Evolutionary conservation across 2,113 vertebrate species (phyloP), one percentile per base, ranked within the genome.

Genomic region (Pseudolaguvia tuberculata): DNA sequence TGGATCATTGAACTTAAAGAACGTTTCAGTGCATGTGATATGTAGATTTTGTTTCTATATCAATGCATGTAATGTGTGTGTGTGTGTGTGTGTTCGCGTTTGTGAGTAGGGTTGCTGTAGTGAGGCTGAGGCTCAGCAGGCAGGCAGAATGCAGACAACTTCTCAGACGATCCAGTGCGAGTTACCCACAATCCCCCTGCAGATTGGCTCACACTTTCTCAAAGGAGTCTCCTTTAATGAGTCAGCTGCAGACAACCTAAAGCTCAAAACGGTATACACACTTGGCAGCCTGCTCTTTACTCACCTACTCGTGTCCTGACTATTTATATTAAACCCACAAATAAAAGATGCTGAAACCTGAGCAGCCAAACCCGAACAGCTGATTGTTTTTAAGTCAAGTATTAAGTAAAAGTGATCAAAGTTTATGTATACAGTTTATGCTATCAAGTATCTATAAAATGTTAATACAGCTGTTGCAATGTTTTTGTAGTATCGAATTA

Each of bases 221-320:
- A 97, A 96, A 88, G 97, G 96, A 55, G 94, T 98, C 82, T 98
- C 96, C 80, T 98, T 96, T 80, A 98, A 96, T 0, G 96, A 98
- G 86, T 97, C 96, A 0, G 92, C 95, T 1, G 90, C 95, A 3
- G 96, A 99, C 83, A 99, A 99, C 89, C 92, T 99, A 80, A 98
- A 98, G 84, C 89, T 98, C 63, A 99, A 98, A 90, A 97, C 90
- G 92, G 96, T 98, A 95, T 78, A 9, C 13, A 9, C 20, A 7
- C 14, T 27, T 47, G 15, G 25, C 69, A n/a, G 11, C 18, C 1
- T 15, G 10, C 11, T 1, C 1, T 18, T 12, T 14, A 9, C 51
- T 70, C 18, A 4, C 17, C 1, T 25, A 35, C 39, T 63, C 61
- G 23, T 21, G 8, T 17, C 17, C 27, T 18, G 25, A 27, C 42